Evolutionary conservation across 2,113 vertebrate species (phyloP), one percentile per base, ranked within the genome.

Genomic region (Nestor notabilis): DNA sequence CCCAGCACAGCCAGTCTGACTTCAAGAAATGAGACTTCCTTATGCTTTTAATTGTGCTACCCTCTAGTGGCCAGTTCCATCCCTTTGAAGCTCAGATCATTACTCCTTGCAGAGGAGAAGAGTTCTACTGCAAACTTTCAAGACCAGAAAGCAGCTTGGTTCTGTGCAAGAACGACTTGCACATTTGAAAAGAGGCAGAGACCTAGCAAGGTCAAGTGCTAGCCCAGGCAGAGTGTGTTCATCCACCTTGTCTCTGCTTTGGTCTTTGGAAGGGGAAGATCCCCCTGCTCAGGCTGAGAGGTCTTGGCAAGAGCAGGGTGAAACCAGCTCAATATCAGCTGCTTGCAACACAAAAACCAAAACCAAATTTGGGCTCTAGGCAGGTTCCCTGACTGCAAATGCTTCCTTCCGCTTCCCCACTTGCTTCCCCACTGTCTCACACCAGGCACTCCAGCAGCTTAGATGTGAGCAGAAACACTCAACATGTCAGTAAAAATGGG

Each of bases 21-120:
- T 13, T 47, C 10, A 13, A 43, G 79, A 29, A 35, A 39, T 2
- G 8, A 61, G n/a, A 17, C 17, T 21, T 77, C 83, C 52, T 49
- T 29, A 94, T 97, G 93, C 27, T 97, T 97, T 97, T 97, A 93
- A 86, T 97, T 79, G 95, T 97, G 92, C 97, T 97, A 93, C 97
- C 96, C 97, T 97, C 97, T 97, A 96, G 97, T 87, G 97, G 96
- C 65, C 87, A 74, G 2, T 4, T 24, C 61, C 70, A 61, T n/a
- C 74, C 35, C 28, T 43, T 75, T 33, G 83, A 68, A 84, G 72
- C 74, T 58, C 46, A 5, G n/a, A 12, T 65, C 66, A 1, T 20
- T 27, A 5, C 41, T 56, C 21, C 29, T 12, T 52, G 35, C 41
- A 7, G 4, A 27, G 24, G 6, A 74, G 4, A 55, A 27, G 20